Evolutionary conservation across 2,888 invertebrate species (phyloP).

Genomic region (Idaea biselata): DNA sequence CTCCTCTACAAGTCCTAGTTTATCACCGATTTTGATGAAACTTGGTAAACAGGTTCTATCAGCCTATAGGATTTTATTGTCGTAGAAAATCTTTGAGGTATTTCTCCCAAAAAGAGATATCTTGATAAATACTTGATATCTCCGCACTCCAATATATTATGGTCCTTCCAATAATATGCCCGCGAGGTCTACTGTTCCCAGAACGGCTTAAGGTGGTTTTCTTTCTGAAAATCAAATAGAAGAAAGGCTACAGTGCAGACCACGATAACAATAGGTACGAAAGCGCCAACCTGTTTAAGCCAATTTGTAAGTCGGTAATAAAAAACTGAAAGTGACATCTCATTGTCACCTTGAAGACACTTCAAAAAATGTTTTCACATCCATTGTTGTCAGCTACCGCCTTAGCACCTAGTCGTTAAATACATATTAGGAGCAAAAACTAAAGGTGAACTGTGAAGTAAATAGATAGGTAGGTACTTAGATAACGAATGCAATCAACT

Average conservation of each 20-base stretch:
- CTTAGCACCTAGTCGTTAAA: not conserved
- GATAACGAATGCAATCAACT: not conserved
- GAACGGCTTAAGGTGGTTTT: too few species aligned
- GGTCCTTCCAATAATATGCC: too few species aligned
- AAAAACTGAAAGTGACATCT: not conserved
- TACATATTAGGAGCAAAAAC: not conserved
- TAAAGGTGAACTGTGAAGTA: conserved; percentile 1
- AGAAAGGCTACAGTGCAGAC: not conserved
- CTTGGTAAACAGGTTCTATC: not conserved
- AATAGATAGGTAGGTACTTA: not conserved
- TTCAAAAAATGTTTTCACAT: not conserved
- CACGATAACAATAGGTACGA: too few species aligned
- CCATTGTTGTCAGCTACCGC: not conserved
- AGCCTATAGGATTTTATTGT: too few species aligned
- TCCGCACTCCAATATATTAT: too few species aligned
- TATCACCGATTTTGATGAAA: too few species aligned
- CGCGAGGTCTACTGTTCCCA: too few species aligned
- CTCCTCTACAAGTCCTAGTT: too few species aligned
- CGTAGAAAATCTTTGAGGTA: too few species aligned
- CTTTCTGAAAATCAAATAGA: not conserved
- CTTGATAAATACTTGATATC: too few species aligned
- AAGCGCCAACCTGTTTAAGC: not conserved
- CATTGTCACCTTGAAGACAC: not conserved
- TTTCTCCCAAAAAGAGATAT: too few species aligned
- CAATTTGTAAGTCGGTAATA: not conserved